Base-by-base conservation (phyloP, 2,113 vertebrate genomes). In the Amazona vittata region DNA sequence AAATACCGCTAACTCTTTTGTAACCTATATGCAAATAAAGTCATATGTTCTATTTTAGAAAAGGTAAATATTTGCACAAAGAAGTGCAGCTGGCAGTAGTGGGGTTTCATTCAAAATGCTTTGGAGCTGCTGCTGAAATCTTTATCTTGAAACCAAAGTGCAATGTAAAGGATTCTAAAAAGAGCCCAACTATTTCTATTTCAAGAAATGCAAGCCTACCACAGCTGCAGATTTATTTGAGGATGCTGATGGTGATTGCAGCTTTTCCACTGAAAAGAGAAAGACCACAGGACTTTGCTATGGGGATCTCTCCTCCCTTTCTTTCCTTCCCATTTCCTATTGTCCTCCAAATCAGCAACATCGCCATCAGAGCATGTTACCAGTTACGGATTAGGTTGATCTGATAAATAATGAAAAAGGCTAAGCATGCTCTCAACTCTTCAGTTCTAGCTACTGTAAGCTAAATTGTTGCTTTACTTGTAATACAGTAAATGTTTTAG, bases 401-500 rank as follows among this genome's bases (percentile, higher is more conserved):
- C 50, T 52, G 43, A 50, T 76, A 75, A 50, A 47, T 39, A 89
- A 21, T 71, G 21, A 57, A 41, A 53, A 90, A 81, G 19, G 6
- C 14, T 70, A 78, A 94, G 60, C 84, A 87, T 89, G 87, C 11
- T 11, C 64, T 62, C n/a, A 82, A 43, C 43, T 88, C 21, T 46
- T 90, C 39, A 63, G 0, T 31, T 73, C 19, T 87, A 77, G 57
- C 50, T 83, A 25, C 60, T 71, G 7, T 97, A 68, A 88, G 43
- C 62, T 86, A 68, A 93, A 77, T 62, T 87, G 21, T 86, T 71
- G 73, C 86, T 94, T 89, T 95, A 69, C 57, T 76, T 93, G 85
- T 94, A 60, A 47, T 75, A 60, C 71, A 92, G 43, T 95, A 89
- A 94, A 82, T 88, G 53, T 96, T 74, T 93, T 96, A 94, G 59